Percentiles rank a stretch among this genome's conserved stretches.
These are phyloP conservation scores for Mesocentrotus franciscanus DNA, from an alignment of 53 echinoderm and acorn worm species.

Conservation along the genomic window DNA sequence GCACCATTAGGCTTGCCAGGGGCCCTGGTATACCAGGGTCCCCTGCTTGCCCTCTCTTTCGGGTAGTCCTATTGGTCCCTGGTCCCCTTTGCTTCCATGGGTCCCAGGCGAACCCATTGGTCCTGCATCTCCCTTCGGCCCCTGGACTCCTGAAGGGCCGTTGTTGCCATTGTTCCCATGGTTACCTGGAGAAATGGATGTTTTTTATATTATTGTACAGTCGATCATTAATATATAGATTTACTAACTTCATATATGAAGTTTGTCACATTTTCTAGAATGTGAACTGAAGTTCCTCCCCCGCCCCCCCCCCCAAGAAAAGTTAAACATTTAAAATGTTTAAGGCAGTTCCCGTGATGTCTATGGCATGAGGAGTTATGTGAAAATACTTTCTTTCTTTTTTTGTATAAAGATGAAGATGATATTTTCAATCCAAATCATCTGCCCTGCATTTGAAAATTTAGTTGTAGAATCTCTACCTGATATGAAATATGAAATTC, in stretches of 20 bases:
- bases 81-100: slow-evolving; percentile 74
- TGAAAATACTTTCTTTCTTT: no score
- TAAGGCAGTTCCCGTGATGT: no score
- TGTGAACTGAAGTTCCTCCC: no score
- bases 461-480: no score
- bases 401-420: no score
- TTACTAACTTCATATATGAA: background rate
- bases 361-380: no score
- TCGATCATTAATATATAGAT: background rate
- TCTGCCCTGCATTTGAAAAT: no score
- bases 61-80: slow-evolving; percentile 67
- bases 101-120: slow-evolving; percentile 50
- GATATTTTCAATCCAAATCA: no score
- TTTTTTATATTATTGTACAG: background rate
- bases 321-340: background rate
- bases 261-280: no score
- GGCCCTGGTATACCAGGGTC: slow-evolving; percentile 23
- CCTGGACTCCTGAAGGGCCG: slow-evolving; percentile 75
- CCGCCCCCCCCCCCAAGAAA: background rate
- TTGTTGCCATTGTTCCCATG: slow-evolving; percentile 93
- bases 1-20: slow-evolving; percentile 22
- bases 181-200: slow-evolving; percentile 70
- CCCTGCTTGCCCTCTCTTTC: slow-evolving; percentile 66
- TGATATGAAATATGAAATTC: background rate
- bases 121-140: slow-evolving; percentile 72